Percentiles rank a stretch among this genome's conserved stretches.
Evolutionary conservation across 1,140 invertebrate genomes (phyloP).

Genomic region (Teleogryllus occipitalis): DNA sequence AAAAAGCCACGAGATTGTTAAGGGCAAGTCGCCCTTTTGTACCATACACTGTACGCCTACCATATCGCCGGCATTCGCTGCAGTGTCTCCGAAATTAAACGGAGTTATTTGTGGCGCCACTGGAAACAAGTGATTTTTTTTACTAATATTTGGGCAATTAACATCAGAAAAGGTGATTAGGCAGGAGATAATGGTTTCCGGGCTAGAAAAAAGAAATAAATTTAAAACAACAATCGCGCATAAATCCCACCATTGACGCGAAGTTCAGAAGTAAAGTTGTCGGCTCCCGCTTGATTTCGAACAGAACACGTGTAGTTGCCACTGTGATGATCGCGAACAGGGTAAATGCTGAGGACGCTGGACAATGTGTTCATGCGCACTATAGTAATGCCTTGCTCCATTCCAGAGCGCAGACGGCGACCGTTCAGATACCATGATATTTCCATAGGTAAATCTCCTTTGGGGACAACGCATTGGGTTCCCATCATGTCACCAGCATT

Average conservation of each 20-base stretch:
- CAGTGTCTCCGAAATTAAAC: constrained; percentile 22
- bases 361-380: constrained; percentile 34
- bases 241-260: constrained; percentile 29
- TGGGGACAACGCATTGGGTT: constrained; percentile 31
- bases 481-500: constrained; percentile 42
- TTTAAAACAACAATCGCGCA: no score
- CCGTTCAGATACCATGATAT: constrained; percentile 34
- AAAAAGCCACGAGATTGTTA: constrained; percentile 33
- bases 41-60: constrained; percentile 32
- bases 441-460: constrained; percentile 36
- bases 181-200: no score
- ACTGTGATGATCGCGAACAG: constrained; percentile 58
- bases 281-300: constrained; percentile 56
- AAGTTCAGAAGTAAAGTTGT: constrained; percentile 54
- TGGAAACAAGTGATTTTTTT: constrained; percentile 7
- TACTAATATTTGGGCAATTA: no score
- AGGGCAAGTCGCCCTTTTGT: constrained; percentile 34
- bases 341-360: constrained; percentile 31
- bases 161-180: no score
- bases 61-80: constrained; percentile 36
- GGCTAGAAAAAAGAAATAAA: no score
- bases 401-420: constrained; percentile 28
- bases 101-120: constrained; percentile 22
- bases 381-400: constrained; percentile 32
- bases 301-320: constrained; percentile 66